Base-by-base conservation (phyloP, 92 coral and sea anemone genomes). In the Porites rus region DNA sequence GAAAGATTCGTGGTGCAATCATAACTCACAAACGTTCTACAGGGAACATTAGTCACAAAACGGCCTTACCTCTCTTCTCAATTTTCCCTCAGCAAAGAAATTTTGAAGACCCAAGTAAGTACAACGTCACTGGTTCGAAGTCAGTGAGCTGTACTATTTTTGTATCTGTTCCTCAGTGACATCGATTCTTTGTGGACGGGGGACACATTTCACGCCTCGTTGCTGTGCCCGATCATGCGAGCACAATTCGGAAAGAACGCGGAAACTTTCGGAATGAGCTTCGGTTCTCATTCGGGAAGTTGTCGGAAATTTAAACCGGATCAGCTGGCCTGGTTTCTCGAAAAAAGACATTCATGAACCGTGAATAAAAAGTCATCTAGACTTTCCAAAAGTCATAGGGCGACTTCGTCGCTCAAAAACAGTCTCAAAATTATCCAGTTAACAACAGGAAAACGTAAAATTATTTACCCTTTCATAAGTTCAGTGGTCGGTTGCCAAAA, bases 181-280 rank as follows among this genome's bases (percentile, higher is more conserved):
- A 51, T 65, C 74, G 72, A 65, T 65, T 51, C 14, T 52, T 13
- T 16, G 9, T 53, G 17, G 19, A 52, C 20, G 21, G 53, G 78
- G 61, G 11, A 21, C 22, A 58, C 31, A 31, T 81, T 78, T 54
- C 77, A 81, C 77, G 77, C 85, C 38, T 31, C 17, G 21, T 38
- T 38, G 46, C 46, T 38, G 67, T 70, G 78, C 70, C 17, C 25
- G 59, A 58, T 56, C 86, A 81, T 77, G 86, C 86, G 65, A 81
- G 60, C 13, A 25, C 62, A 7, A 31, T 18, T 22, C 75, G 72
- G 38, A 0, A 13, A 80, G 21, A 24, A 56, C 65, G 64, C 83
- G 83, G 14, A 22, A 43, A 16, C 81, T n/a, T 24, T 79, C 65
- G 84, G 84, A 21, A 20, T 7, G n/a, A 38, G 9, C 38, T 20